Base-by-base conservation (phyloP, 2,797 vertebrate genomes). In the Champsocephalus esox region DNA sequence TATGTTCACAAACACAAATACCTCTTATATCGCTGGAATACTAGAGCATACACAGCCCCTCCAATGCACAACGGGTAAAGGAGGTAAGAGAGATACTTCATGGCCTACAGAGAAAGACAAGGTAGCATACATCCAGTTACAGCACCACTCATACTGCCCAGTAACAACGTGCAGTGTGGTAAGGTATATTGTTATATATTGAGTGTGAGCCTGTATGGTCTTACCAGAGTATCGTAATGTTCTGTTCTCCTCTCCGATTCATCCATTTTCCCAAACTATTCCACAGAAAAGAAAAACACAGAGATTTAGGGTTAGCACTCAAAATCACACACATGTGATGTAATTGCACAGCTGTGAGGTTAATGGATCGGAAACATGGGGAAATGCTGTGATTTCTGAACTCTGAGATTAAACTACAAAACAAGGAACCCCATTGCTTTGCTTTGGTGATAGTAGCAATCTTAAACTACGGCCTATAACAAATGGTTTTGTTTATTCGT, bases 11-110 rank as follows among this genome's bases (percentile, higher is more conserved):
- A 38, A 38, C 34, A 38, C 8, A 38, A 38, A 38, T 87, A 99
- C 98, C 98, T 99, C 92, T 99, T 99, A 62, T 99, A 99, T 81
- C 97, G 97, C 60, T 98, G 92, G 78, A 96, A 99, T 80, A 99
- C 90, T 17, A 99, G 94, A 0, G 98, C 98, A 63, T 99, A 99
- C 71, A 89, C 74, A 2, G 98, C 98, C 2, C 98, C 98, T 72
- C 97, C 97, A 11, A 99, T 74, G 82, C 98, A 99, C 61, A 99
- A 84, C 0, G 98, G 98, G 83, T 99, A 99, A 1, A 99, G 95
- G 62, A 99, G 91, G 80, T 97, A 99, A 0, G 98, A 99, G 66
- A 99, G 90, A 80, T 98, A 99, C 87, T 96, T 97, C 98, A 99
- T 99, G 72, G 98, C 98, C 98, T 99, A 84, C 12, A 1, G 50